Conservation (phyloP, 2,797 vertebrate species). For the Myripristis murdjan region DNA sequence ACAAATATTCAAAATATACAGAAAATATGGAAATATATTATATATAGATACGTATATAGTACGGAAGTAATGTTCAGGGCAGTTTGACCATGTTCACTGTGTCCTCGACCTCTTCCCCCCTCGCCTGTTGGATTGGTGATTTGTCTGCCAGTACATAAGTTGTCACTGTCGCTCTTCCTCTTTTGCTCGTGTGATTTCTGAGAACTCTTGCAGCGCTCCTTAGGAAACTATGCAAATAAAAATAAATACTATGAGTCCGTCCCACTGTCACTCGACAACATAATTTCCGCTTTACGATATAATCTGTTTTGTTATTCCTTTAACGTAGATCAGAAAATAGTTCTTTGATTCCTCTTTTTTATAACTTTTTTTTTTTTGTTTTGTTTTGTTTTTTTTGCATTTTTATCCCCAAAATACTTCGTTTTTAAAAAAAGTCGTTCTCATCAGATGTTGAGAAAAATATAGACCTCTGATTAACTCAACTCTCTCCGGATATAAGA, state of each 20-base stretch:
- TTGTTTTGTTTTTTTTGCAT: conserved; percentile 71
- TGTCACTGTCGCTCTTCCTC: conserved; percentile 48
- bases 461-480: conserved; percentile 87
- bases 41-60: conserved; percentile 86
- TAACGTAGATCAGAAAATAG: conserved; percentile 85
- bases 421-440: conserved; percentile 83
- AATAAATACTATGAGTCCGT: conserved; percentile 82
- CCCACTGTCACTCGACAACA: conserved; percentile 73
- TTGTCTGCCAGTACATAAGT: conserved; percentile 61
- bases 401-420: conserved; percentile 89
- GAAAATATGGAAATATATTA: conserved; percentile 88
- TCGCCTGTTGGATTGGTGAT: conserved; percentile 63
- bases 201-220: conserved; percentile 71
- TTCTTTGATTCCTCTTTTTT: conserved; percentile 74
- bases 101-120: conserved; percentile 51
- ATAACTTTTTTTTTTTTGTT: conserved; percentile 55
- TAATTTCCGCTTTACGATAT: conserved; percentile 68
- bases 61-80: conserved; percentile 84
- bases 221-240: conserved; percentile 81
- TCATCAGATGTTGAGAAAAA: conserved; percentile 86
- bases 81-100: conserved; percentile 79
- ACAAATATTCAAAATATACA: conserved; percentile 92
- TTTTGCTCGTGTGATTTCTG: conserved; percentile 60
- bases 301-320: conserved; percentile 71
- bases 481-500: conserved; percentile 72